Evolutionary conservation across 2,113 vertebrate species (phyloP), one percentile per base, ranked within the genome.

Genomic region (Dasyprocta punctata): DNA sequence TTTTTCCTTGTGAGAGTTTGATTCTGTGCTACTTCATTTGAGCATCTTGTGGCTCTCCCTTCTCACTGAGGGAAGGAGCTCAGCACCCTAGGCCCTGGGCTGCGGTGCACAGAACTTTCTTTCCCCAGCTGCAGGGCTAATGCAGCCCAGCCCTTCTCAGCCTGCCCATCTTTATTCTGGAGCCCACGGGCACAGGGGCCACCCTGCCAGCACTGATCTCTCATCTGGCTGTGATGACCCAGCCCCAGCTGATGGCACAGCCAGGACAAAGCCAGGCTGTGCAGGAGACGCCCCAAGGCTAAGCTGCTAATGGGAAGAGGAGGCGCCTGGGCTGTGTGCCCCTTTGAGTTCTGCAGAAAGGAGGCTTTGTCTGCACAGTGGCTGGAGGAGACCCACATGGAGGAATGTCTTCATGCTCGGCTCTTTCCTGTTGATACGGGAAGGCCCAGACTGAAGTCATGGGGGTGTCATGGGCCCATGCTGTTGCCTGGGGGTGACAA

Each of bases 221-320:
- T 7, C 41, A 10, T 97, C 95, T 96, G 95, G 95, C 89, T 96
- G 84, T 85, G 71, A 0, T 80, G 33, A 97, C 96, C 97, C 8
- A 0, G 30, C 30, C 96, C 97, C 8, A 0, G 30, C 30, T 2
- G 3, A 36, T 30, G 44, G 13, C 17, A 97, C 91, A 17, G 52
- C 93, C 61, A 61, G 95, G 96, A 98, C 97, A 98, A 97, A 98
- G 97, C 0, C 0, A 38, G 95, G 90, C 95, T 98, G 96, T 98
- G 92, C 38, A 56, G 93, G 86, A 96, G 95, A 90, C 88, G 94
- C 38, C 94, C 93, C 61, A 71, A 94, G 92, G 94, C 94, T 96
- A 97, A 96, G 83, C 75, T 71, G 65, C 41, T 49, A 41, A 24
- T 92, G 54, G 97, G 96, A 89, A 97, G 67, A 94, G 86, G 95